Evolutionary conservation across 2,113 vertebrate genomes (phyloP), one percentile per base, ranked within the genome.

Genomic region (Syngnathus scovelli): DNA sequence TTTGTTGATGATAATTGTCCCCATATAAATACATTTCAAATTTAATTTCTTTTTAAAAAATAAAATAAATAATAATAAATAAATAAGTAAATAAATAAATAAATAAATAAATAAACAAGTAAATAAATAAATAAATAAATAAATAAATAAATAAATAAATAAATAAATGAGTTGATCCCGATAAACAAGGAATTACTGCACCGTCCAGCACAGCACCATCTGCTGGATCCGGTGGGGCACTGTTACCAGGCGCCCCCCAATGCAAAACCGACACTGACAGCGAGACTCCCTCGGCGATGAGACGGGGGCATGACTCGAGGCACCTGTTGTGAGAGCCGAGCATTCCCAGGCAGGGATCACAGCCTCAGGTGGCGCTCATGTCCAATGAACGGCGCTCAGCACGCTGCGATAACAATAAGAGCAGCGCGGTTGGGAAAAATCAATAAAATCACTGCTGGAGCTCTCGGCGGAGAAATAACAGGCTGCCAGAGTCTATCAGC

Each of bases 361-460:
- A 83, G 87, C 80, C 83, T 62, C 83, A 76, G 77, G 82, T 85
- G 81, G 67, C 74, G 74, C 72, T 58, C 78, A 71, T 78, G 86
- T 88, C 83, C 82, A 78, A 75, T 78, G 80, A 85, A 75, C 69
- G 80, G 78, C 83, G 81, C 77, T 76, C 80, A 82, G 78, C 83
- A 83, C 74, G 76, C 80, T 68, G 79, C 75, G 83, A 87, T 81
- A 85, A 83, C 82, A 72, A 83, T 67, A 72, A 86, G 82, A 76
- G 71, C 76, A 76, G 79, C 82, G 69, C 74, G 70, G 79, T 70
- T 69, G 68, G 49, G 41, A 62, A 85, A 88, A 90, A 88, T 90
- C 88, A 88, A 90, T 88, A 87, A 82, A 80, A 66, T 54, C 64
- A 39, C 79, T 55, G 69, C 83, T 75, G 80, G 83, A 85, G 85